A percentile compares a stretch with the other conserved stretches of the same genome.
phyloP scores from a whole-genome alignment of 2,797 vertebrate genomes.

The Cryptoblepharus egeriae region DNA sequence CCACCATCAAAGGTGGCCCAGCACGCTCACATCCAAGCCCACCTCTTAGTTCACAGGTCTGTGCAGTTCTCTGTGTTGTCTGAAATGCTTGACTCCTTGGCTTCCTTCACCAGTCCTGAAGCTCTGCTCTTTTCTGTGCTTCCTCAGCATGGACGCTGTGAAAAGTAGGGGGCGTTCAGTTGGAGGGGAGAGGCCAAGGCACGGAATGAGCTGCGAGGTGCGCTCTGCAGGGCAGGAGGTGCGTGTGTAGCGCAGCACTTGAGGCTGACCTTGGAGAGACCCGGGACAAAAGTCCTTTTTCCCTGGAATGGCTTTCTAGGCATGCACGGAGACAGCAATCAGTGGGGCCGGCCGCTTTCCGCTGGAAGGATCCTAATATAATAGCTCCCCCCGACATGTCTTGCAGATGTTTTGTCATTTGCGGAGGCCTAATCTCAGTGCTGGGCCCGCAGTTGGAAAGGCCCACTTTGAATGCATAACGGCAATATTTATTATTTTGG shows the following conservation, averaged over 20 bases:
- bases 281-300: conserved; percentile 41
- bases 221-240: background rate
- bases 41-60: background rate
- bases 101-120: too few species aligned
- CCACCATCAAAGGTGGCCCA: too few species aligned
- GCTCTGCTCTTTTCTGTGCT: background rate
- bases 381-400: conserved; percentile 72
- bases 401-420: conserved; percentile 79
- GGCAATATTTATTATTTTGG: conserved; percentile 82
- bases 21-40: background rate
- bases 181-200: background rate
- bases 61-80: background rate
- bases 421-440: conserved; percentile 77
- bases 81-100: background rate
- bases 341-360: conserved; percentile 50
- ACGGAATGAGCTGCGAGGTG: background rate
- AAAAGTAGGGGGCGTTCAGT: fast-evolving
- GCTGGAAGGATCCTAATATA: conserved; percentile 78
- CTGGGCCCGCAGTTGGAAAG: conserved; percentile 80
- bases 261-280: background rate
- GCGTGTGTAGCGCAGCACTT: fast-evolving
- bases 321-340: conserved; percentile 62
- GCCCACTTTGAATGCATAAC: conserved; percentile 79
- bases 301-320: conserved; percentile 53
- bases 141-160: background rate